Conservation (phyloP, 2,797 vertebrate species). For the Cryptoprocta ferox region DNA sequence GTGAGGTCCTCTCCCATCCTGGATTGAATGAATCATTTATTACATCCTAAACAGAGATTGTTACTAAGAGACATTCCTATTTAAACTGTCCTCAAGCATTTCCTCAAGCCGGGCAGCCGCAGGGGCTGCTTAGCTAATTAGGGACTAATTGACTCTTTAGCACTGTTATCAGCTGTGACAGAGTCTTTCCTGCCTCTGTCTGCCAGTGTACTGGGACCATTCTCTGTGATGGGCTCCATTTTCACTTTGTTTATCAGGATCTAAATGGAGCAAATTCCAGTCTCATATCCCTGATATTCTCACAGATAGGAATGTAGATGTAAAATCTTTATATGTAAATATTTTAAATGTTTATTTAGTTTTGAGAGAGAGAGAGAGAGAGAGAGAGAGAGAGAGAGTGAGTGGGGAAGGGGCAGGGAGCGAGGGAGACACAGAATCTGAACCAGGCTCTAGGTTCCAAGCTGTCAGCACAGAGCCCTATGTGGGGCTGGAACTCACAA, state of each 20-base stretch:
- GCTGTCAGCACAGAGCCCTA: too few relatives aligned
- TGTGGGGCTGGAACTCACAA: too few relatives aligned
- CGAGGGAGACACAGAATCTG: too few relatives aligned
- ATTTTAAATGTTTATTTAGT: too few relatives aligned
- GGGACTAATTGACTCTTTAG: neutral
- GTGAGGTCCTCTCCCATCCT: neutral
- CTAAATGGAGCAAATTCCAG: neutral
- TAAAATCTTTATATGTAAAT: neutral
- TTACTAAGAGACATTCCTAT: neutral
- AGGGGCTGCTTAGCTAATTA: neutral
- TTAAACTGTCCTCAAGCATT: neutral
- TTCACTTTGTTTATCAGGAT: neutral
- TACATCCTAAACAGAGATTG: neutral
- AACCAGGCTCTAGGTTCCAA: too few relatives aligned
- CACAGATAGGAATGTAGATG: neutral
- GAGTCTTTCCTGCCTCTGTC: neutral
- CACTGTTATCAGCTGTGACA: neutral
- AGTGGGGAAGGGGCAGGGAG: too few relatives aligned
- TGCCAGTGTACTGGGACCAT: neutral
- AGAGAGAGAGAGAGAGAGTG: too few relatives aligned
- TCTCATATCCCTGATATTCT: neutral
- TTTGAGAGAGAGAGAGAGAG: too few relatives aligned
- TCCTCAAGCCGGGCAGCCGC: neutral
- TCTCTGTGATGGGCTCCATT: neutral
- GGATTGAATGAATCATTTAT: conserved; percentile 23